Conservation (phyloP, 2,888 invertebrate species). For the Hermaeophaga mercurialis region DNA sequence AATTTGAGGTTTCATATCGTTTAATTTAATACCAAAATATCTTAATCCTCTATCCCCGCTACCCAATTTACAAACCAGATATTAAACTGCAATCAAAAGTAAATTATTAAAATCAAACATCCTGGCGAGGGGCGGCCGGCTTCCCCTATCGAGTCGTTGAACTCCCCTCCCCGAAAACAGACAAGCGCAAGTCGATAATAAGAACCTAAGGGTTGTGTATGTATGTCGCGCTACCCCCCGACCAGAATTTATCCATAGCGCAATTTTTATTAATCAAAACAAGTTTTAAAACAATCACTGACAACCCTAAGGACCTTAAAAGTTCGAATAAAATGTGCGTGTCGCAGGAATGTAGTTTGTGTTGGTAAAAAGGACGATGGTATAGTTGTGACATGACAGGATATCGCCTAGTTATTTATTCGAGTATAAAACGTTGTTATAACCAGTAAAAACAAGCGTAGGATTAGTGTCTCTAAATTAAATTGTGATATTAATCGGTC, state of each 20-base stretch:
- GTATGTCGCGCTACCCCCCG: slow-evolving; percentile 50
- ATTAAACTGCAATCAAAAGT: slow-evolving; percentile 24
- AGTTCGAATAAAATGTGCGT: slow-evolving; percentile 9
- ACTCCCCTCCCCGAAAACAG: slow-evolving; percentile 45
- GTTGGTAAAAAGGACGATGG: slow-evolving; percentile 3
- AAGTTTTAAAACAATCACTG: slow-evolving; percentile 22
- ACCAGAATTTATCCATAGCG: slow-evolving; percentile 45
- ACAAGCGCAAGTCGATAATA: slow-evolving; percentile 50
- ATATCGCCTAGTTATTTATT: no score
- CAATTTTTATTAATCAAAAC: slow-evolving; percentile 34
- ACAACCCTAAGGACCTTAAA: slow-evolving; percentile 14
- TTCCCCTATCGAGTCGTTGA: slow-evolving; percentile 43
- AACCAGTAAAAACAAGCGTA: no score
- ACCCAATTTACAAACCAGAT: no score
- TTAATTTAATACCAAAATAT: no score
- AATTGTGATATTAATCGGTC: no score
- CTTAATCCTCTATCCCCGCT: no score
- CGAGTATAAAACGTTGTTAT: no score
- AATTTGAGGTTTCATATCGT: no score
- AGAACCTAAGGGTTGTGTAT: slow-evolving; percentile 45
- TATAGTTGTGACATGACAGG: slow-evolving; percentile 29
- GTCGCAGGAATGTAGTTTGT: slow-evolving; percentile 11
- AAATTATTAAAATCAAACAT: slow-evolving; percentile 30
- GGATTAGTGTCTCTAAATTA: no score
- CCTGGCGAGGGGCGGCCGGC: slow-evolving; percentile 21